phyloP scores from a whole-genome alignment of 53 echinoderm and acorn worm species.

The Patiria pectinifera region DNA sequence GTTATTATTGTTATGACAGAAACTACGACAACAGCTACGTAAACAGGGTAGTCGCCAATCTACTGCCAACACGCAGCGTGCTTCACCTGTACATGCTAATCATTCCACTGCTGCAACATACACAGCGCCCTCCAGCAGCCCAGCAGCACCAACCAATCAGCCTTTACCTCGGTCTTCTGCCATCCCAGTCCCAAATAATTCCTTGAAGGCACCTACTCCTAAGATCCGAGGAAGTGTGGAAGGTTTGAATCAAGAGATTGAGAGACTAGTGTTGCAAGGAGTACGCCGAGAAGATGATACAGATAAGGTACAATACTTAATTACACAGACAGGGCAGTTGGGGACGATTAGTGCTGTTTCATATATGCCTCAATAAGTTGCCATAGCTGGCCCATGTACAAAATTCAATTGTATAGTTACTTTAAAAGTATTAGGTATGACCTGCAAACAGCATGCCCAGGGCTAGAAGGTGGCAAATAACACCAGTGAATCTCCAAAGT shows the following conservation, averaged over 20 bases:
- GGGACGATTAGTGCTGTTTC: too few relatives aligned
- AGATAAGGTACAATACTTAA: constrained; percentile 68
- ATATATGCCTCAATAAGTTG: too few relatives aligned
- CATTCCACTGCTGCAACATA: constrained; percentile 83
- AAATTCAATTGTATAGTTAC: too few relatives aligned
- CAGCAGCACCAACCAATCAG: constrained; percentile 56
- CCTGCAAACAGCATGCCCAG: too few relatives aligned
- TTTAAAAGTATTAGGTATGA: too few relatives aligned
- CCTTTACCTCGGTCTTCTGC: constrained; percentile 75
- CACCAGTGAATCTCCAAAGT: too few relatives aligned
- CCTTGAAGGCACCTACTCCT: constrained; percentile 79
- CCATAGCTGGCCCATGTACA: too few relatives aligned
- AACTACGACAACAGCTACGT: constrained; percentile 93
- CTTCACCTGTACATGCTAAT: constrained; percentile 95
- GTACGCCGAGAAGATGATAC: constrained; percentile 64
- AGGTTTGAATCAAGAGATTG: constrained; percentile 97
- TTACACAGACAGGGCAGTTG: background rate
- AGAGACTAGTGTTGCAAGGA: constrained; percentile 90
- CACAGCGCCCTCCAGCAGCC: constrained; percentile 68
- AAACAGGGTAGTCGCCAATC: constrained; percentile 93
- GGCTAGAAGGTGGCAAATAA: too few relatives aligned
- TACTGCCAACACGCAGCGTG: constrained; percentile 79
- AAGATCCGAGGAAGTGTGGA: constrained; percentile 95
- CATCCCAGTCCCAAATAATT: constrained; percentile 80
- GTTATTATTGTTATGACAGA: constrained; percentile 65